Evolutionary conservation across 2,113 vertebrate genomes (phyloP), one percentile per base, ranked within the genome.

Genomic region (Lontra canadensis): DNA sequence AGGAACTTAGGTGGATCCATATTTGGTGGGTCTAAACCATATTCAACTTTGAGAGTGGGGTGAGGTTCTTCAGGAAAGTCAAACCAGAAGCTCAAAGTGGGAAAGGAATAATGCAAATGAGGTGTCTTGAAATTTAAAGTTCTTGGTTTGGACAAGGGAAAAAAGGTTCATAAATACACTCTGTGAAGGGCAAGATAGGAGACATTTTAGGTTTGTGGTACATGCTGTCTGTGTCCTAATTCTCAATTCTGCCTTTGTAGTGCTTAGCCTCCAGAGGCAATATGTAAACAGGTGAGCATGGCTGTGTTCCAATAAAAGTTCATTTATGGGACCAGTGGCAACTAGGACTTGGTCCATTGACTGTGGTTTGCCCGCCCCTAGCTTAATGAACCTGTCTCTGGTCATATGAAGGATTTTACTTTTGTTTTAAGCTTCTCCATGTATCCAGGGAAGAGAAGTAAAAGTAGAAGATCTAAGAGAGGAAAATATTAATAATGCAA

Each of bases 321-420:
- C 69, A 63, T 71, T 82, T 23, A 47, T 63, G 65, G 44, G 78
- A 25, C 25, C 49, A 0, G 0, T 67, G 44, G 25, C 42, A 91
- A 23, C 20, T 13, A 61, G 17, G n/a, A 57, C n/a, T 55, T 76
- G 42, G 6, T 3, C 34, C 29, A 61, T 21, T 79, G 36, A 1
- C 13, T 47, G 3, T 14, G 21, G 2, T 26, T 25, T 85, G 26
- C 10, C 3, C 15, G 26, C 15, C 0, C 0, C 7, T 31, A 7
- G 18, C 1, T 88, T 82, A 36, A 49, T 42, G 73, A 81, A 90
- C 82, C 44, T 88, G 55, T 4, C 3, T 59, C 29, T 95, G 47
- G 2, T 63, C 55, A 69, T 47, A n/a, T 18, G 34, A 47, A 36
- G 2, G 1, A 42, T 90, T 90, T 90, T 59, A 34, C 2, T 71